A percentile compares a stretch with the other conserved stretches of the same genome.
phyloP scores from a whole-genome alignment of 2,113 vertebrate genomes.

The Nannospalax galili region DNA sequence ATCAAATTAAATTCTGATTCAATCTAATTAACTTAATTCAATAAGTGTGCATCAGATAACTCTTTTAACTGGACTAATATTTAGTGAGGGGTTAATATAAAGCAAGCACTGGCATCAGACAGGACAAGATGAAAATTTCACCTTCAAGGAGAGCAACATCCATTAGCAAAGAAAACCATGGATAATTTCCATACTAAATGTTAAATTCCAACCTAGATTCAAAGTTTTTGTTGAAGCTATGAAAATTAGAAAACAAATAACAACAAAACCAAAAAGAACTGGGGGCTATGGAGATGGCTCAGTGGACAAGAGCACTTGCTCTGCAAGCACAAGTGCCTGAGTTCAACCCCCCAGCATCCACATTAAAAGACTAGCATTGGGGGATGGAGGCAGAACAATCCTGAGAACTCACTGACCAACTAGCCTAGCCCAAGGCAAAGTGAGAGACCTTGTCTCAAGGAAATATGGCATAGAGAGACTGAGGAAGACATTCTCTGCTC shows the following conservation, averaged over 20 bases:
- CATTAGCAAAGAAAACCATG: neutral
- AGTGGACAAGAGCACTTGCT: too few relatives aligned
- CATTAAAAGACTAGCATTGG: neutral
- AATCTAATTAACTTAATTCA: slow-evolving; percentile 59
- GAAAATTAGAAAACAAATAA: neutral
- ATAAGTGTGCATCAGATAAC: slow-evolving; percentile 19
- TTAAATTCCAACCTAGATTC: neutral
- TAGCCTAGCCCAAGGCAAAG: neutral
- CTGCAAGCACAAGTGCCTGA: neutral
- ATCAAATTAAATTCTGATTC: slow-evolving; percentile 45
- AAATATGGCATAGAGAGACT: too few relatives aligned
- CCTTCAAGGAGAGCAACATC: neutral
- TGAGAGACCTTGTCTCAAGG: too few relatives aligned
- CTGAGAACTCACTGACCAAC: neutral
- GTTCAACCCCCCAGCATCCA: neutral
- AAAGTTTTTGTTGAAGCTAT: neutral
- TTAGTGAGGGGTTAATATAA: slow-evolving; percentile 33
- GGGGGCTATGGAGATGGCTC: neutral
- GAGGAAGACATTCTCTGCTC: neutral
- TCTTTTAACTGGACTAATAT: slow-evolving; percentile 32
- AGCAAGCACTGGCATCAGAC: neutral
- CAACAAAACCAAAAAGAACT: neutral
- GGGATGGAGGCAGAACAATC: neutral
- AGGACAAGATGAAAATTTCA: neutral
- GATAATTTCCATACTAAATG: neutral